phyloP scores from a whole-genome alignment of 1,140 invertebrate species.

The Bicyclus anynana region DNA sequence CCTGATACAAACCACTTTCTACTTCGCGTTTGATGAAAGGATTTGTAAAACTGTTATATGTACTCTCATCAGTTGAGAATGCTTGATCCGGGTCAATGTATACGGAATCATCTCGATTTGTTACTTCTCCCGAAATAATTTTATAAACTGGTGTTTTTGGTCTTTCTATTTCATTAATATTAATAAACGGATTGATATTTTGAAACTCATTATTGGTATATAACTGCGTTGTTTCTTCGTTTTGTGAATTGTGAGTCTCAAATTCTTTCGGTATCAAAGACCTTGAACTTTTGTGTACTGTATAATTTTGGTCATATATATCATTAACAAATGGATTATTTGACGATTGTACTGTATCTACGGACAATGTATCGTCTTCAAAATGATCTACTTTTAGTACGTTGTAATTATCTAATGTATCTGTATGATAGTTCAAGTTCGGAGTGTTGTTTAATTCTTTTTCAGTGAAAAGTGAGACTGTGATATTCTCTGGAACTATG shows the following conservation, averaged over 20 bases:
- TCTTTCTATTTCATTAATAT: slow-evolving; percentile 21
- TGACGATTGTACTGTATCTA: slow-evolving; percentile 35
- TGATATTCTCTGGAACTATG: slow-evolving; percentile 61
- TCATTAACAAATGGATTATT: slow-evolving; percentile 59
- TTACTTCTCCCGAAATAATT: slow-evolving; percentile 47
- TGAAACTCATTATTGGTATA: slow-evolving; percentile 26
- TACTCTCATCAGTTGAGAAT: slow-evolving; percentile 29
- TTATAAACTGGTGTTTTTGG: slow-evolving; percentile 48
- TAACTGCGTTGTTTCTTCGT: slow-evolving; percentile 52
- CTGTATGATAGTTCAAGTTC: not conserved
- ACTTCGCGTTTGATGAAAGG: slow-evolving; percentile 52
- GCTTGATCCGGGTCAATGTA: slow-evolving; percentile 35
- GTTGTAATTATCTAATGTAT: slow-evolving; percentile 18
- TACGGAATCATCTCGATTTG: slow-evolving; percentile 35
- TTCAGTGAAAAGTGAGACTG: slow-evolving; percentile 57
- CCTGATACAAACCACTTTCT: slow-evolving; percentile 25
- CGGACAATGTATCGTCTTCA: slow-evolving; percentile 39
- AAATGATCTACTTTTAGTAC: slow-evolving; percentile 26
- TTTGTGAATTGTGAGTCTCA: slow-evolving; percentile 60
- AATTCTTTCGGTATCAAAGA: slow-evolving; percentile 53
- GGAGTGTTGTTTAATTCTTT: slow-evolving; percentile 12
- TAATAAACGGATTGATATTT: slow-evolving; percentile 46
- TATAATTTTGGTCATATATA: slow-evolving; percentile 39
- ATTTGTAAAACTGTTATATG: slow-evolving; percentile 54
- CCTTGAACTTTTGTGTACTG: slow-evolving; percentile 45